These are phyloP conservation scores for Epicauta chinensis DNA, from an alignment of 1,140 invertebrate genomes.

Conservation along the genomic window DNA sequence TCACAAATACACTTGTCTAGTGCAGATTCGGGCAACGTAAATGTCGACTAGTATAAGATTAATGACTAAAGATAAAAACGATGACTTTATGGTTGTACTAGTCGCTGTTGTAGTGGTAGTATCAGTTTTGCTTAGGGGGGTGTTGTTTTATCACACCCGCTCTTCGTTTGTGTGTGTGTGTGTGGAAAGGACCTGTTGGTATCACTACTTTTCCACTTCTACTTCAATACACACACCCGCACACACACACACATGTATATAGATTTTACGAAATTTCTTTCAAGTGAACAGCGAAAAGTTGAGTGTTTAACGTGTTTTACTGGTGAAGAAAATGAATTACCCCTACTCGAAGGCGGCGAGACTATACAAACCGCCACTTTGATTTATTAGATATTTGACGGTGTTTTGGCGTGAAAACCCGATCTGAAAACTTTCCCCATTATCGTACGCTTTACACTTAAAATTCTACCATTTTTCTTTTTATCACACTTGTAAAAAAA, in stretches of 20 bases:
- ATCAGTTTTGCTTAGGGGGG: constrained; percentile 19
- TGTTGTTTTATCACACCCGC: constrained; percentile 13
- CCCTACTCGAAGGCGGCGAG: too few relatives aligned
- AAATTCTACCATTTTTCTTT: constrained; percentile 15
- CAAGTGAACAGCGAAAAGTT: background rate
- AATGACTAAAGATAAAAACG: constrained; percentile 28
- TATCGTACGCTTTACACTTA: constrained; percentile 18
- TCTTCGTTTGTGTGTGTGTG: background rate
- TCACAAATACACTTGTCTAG: constrained; percentile 17
- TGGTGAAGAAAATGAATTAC: constrained; percentile 17
- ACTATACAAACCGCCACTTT: constrained; percentile 3
- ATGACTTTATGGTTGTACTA: constrained; percentile 19
- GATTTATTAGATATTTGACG: constrained; percentile 24
- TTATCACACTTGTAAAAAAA: constrained; percentile 2
- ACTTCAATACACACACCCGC: background rate
- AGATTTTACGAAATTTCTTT: background rate
- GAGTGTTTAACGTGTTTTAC: constrained; percentile 22
- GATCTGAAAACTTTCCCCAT: constrained; percentile 21
- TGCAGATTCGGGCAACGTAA: constrained; percentile 2
- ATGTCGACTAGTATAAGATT: constrained; percentile 18
- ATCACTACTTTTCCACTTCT: background rate
- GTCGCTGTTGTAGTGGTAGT: background rate
- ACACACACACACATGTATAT: background rate
- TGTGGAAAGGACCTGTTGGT: constrained; percentile 25
- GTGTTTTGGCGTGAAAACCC: constrained; percentile 13